phyloP scores from a whole-genome alignment of 2,113 vertebrate genomes.

The Dromiciops gliroides region DNA sequence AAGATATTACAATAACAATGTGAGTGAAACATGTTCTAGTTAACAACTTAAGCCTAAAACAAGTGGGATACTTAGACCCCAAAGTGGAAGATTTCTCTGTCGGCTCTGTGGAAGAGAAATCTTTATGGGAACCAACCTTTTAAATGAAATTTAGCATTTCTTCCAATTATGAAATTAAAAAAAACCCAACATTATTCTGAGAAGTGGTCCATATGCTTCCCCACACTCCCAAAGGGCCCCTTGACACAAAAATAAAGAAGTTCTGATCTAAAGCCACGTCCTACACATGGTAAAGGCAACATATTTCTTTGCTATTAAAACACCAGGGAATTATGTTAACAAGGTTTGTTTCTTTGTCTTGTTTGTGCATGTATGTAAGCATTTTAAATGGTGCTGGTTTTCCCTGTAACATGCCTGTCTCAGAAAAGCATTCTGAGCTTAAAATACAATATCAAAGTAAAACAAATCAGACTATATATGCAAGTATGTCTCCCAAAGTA shows the following conservation, averaged over 20 bases:
- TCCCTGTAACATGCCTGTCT: neutral
- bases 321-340: neutral
- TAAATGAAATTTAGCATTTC: neutral
- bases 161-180: neutral
- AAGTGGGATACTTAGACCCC: neutral
- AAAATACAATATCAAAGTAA: neutral
- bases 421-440: neutral
- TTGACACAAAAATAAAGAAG: neutral
- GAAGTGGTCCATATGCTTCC: neutral
- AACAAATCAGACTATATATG: neutral
- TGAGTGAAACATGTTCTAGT: neutral
- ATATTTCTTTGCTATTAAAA: neutral
- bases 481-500: neutral
- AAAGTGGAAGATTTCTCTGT: neutral
- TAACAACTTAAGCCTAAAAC: neutral
- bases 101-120: neutral
- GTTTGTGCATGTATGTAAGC: neutral
- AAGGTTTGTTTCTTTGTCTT: neutral
- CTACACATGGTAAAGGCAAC: neutral
- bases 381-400: neutral
- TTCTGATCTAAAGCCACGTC: neutral
- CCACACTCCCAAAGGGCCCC: neutral
- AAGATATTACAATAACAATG: neutral
- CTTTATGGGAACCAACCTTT: neutral
- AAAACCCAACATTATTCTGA: neutral